Percentiles rank a stretch among this genome's conserved stretches.
Evolutionary conservation across 2,797 vertebrate species (phyloP).

Genomic region (Acrossocheilus fasciatus): DNA sequence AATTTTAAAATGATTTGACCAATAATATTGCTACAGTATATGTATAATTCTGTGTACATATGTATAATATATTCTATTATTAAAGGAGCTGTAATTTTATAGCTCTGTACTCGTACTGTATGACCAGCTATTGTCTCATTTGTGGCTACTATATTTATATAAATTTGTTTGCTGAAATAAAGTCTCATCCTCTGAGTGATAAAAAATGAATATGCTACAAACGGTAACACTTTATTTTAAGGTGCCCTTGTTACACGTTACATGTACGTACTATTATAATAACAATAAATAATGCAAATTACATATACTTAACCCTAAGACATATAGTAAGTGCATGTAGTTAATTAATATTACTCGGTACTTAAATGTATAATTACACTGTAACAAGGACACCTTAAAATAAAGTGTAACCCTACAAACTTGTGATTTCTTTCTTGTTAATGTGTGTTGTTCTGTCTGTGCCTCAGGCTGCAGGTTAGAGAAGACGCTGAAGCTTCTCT

Average conservation of each 20-base stretch:
- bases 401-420: no score
- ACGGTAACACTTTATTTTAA: no score
- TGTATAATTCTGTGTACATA: not conserved
- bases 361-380: no score
- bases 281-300: no score
- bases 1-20: not conserved
- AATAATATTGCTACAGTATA: not conserved
- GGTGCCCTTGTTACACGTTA: no score
- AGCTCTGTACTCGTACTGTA: not conserved
- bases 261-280: no score
- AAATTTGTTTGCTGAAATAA: not conserved
- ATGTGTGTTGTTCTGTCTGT: not conserved
- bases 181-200: not conserved
- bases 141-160: not conserved
- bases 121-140: not conserved
- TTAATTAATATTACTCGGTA: no score
- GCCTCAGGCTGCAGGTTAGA: constrained; percentile 72
- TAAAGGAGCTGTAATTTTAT: not conserved
- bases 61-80: not conserved
- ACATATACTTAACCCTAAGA: no score
- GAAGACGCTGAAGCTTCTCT: constrained; percentile 70
- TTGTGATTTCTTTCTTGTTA: not conserved
- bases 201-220: not conserved
- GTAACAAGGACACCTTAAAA: no score
- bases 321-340: no score